Percentiles rank a stretch among this genome's conserved stretches.
Evolutionary conservation across 64 coral and sea anemone species (phyloP).

Genomic region (Actinia tenebrosa): DNA sequence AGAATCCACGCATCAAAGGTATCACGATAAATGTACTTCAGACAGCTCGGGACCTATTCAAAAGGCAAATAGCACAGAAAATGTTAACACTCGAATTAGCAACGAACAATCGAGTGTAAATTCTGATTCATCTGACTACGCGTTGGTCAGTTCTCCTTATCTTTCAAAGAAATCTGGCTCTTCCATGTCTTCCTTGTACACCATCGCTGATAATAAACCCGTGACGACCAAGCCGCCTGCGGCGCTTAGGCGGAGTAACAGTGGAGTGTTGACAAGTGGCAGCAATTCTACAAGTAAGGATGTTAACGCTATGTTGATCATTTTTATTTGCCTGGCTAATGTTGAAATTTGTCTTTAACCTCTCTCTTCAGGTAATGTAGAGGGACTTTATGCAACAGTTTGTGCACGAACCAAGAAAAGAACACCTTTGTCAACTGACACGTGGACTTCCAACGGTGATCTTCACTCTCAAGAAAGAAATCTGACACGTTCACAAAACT

Average conservation of each 20-base stretch:
- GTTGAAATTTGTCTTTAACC: background rate
- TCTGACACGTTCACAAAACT: background rate
- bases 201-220: background rate
- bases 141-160: background rate
- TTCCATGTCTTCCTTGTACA: background rate
- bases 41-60: background rate
- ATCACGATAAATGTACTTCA: background rate
- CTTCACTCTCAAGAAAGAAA: background rate
- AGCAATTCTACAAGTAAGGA: background rate
- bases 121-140: background rate
- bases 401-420: background rate
- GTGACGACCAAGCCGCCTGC: background rate
- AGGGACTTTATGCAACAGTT: conserved; percentile 8
- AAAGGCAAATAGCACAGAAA: background rate
- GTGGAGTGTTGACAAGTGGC: background rate
- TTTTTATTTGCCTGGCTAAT: background rate
- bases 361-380: background rate
- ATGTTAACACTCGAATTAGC: background rate
- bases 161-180: conserved; percentile 3
- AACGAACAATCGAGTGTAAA: background rate
- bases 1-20: background rate
- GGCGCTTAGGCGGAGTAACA: conserved; percentile 7
- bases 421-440: background rate
- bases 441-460: background rate
- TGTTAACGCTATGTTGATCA: background rate